Evolutionary conservation across 1,140 invertebrate species (phyloP), one percentile per base, ranked within the genome.

Genomic region (Oryctes rhinoceros): DNA sequence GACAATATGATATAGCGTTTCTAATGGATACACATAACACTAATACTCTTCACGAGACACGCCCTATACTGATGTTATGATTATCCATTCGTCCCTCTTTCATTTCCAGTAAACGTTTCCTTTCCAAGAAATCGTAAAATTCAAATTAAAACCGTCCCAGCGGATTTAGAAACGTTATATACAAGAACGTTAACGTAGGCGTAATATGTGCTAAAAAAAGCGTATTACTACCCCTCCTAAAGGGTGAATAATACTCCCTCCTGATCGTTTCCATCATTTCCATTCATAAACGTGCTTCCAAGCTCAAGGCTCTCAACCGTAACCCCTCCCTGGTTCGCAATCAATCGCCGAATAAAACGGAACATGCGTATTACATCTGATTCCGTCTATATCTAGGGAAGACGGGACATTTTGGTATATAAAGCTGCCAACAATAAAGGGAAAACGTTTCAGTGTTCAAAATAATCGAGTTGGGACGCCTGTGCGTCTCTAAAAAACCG

Each of bases 401-500:
- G n/a, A 18, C 4, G 4, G 18, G 15, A 2, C 4, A n/a, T n/a
- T 59, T 59, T 59, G 6, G 53, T 59, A 59, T 59, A 59, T 59
- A 59, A 59, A 18, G 9, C 39, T 15, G 53, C 3, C 53, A 3
- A n/a, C 39, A 15, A n/a, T 3, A 7, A 59, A 15, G 1, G 13
- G 53, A 59, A 59, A 59, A 59, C 15, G 15, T 18, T 59, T 18
- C 53, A 59, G 53, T 59, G 18, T 15, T 59, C 53, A 7, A 59
- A 7, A n/a, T n/a, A 59, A 18, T 59, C 15, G 53, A 59, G 18
- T 18, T 4, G 6, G 53, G 53, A 18, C 53, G 53, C 53, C 53
- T 18, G 53, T 15, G 15, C n/a, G 53, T 59, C 53, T 59, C 53
- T 59, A 59, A 59, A 59, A 59, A 59, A 59, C 53, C 13, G 53